phyloP scores from a whole-genome alignment of 2,888 invertebrate genomes.

The Gymnosoma rotundatum region DNA sequence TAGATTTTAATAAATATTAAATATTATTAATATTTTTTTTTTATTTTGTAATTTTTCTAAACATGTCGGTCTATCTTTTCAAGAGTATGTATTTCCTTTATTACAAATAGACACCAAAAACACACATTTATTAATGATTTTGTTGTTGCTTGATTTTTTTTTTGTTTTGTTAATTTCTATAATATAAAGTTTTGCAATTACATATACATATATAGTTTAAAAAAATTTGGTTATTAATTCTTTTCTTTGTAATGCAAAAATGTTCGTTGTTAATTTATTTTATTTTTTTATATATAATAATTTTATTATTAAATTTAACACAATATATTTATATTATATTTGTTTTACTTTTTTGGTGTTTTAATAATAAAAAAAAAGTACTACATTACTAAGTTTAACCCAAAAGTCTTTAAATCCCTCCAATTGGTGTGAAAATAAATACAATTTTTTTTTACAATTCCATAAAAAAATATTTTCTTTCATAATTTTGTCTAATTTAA shows the following conservation, averaged over 20 bases:
- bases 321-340: conserved; percentile 28
- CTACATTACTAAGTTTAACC: conserved; percentile 69
- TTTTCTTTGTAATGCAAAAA: conserved; percentile 66
- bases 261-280: conserved; percentile 64
- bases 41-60: conserved; percentile 69
- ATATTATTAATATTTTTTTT: conserved; percentile 61
- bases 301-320: conserved; percentile 49
- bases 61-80: conserved; percentile 57
- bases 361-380: conserved; percentile 38
- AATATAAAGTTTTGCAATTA: conserved; percentile 38
- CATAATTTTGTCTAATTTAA: conserved; percentile 52
- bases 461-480: conserved; percentile 34
- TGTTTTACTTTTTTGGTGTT: neutral
- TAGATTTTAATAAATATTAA: conserved; percentile 58
- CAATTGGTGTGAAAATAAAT: conserved; percentile 68
- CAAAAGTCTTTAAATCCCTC: conserved; percentile 82
- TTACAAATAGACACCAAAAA: conserved; percentile 68
- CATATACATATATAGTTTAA: conserved; percentile 29
- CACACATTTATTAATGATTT: conserved; percentile 51
- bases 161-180: conserved; percentile 9
- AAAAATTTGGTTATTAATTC: conserved; percentile 54
- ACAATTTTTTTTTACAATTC: conserved; percentile 37
- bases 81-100: conserved; percentile 46
- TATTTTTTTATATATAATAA: conserved; percentile 12
- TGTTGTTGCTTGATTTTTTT: conserved; percentile 9